phyloP scores from a whole-genome alignment of 2,113 vertebrate genomes.

The Pipa parva region DNA sequence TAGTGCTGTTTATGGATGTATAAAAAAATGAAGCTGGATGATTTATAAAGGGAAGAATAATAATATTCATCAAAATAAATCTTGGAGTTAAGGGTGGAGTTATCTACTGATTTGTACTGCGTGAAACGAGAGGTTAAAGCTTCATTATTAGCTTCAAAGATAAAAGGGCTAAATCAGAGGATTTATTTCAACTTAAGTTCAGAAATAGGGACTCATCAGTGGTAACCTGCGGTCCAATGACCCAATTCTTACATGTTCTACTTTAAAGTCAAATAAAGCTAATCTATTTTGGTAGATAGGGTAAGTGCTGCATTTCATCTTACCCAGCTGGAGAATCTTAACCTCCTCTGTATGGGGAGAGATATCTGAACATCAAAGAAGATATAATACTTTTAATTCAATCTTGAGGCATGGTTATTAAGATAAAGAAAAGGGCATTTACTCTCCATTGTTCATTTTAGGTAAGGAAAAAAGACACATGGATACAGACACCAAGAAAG shows the following conservation, averaged over 20 bases:
- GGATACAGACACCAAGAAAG: not conserved
- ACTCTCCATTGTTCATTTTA: conserved; percentile 3
- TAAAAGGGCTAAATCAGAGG: conserved; percentile 24
- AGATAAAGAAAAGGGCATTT: conserved; percentile 22
- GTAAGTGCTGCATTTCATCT: conserved; percentile 40
- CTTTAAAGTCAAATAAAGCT: conserved; percentile 40
- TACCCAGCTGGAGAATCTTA: conserved; percentile 29
- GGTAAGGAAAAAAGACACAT: conserved; percentile 18
- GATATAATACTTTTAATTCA: conserved; percentile 37
- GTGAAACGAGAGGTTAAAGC: not conserved
- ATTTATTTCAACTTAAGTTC: conserved; percentile 39
- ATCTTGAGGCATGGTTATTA: conserved; percentile 26
- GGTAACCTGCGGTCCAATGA: conserved; percentile 11
- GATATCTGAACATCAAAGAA: conserved; percentile 36
- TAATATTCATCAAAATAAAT: no score
- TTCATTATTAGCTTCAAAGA: not conserved
- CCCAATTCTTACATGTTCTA: conserved; percentile 18
- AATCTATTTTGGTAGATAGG: conserved; percentile 43
- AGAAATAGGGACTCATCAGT: conserved; percentile 21
- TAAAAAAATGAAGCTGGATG: no score
- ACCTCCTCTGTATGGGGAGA: conserved; percentile 31
- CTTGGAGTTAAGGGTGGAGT: not conserved
- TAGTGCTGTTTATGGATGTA: no score
- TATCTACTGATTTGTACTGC: not conserved
- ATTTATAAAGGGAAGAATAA: no score